Conservation (phyloP, 23 tunicate species). For the Clavelina lepadiformis region DNA sequence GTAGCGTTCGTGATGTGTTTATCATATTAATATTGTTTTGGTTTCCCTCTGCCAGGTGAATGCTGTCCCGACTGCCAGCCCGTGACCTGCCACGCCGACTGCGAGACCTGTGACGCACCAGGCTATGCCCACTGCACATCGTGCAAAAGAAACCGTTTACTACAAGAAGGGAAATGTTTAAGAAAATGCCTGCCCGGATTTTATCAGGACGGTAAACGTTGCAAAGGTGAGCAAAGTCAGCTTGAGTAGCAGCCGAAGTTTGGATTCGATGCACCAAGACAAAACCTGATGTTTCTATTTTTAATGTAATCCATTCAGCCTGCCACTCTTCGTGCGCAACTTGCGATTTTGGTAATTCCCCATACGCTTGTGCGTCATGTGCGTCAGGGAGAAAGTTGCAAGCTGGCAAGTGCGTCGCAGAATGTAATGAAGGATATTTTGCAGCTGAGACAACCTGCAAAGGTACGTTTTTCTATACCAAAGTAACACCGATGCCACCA, state of each 20-base stretch:
- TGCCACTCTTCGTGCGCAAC: constrained; percentile 59
- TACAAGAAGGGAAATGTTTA: constrained; percentile 86
- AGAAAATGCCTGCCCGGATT: constrained; percentile 68
- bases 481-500: not conserved
- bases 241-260: not conserved
- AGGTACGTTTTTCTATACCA: constrained; percentile 21
- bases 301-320: constrained; percentile 27
- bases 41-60: constrained; percentile 47
- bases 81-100: constrained; percentile 75
- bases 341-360: constrained; percentile 55
- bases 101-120: constrained; percentile 71
- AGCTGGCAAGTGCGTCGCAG: constrained; percentile 59
- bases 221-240: constrained; percentile 11
- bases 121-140: constrained; percentile 84
- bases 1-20: not conserved
- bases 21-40: not conserved
- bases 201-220: constrained; percentile 50
- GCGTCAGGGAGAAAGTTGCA: constrained; percentile 42
- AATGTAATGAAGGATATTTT: constrained; percentile 49
- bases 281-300: not conserved
- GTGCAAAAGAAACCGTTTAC: constrained; percentile 38
- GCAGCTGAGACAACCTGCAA: constrained; percentile 11
- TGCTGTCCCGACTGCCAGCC: constrained; percentile 94
- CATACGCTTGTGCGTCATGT: constrained; percentile 69
- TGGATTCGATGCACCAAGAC: not conserved